A percentile compares a stretch with the other conserved stretches of the same genome.
Conservation (phyloP, 2,113 vertebrate genomes). For the Calonectris borealis region DNA sequence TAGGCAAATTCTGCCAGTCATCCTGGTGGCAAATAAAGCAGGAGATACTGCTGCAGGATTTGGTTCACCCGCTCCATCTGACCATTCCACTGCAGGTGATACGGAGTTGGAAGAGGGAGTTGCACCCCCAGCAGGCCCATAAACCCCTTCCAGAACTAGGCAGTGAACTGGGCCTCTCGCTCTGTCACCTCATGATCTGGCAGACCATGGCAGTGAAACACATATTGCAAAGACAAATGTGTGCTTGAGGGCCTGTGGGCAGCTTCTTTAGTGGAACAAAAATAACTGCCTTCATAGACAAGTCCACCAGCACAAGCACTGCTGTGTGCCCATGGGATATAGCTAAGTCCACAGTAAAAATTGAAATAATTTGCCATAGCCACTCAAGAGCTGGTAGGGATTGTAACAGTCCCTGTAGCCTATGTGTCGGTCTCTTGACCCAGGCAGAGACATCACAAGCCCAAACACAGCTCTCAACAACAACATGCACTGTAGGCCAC, state of each 20-base stretch:
- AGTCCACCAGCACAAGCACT: background rate
- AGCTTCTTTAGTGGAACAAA: background rate
- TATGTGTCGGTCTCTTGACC: background rate
- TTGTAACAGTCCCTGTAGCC: background rate
- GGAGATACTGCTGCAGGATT: background rate
- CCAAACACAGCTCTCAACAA: background rate
- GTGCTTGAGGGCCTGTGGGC: background rate
- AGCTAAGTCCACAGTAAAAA: background rate
- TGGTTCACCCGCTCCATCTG: background rate
- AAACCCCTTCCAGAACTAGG: background rate
- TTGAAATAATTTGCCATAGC: background rate
- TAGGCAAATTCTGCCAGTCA: background rate
- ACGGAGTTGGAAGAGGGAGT: background rate
- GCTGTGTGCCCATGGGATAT: background rate
- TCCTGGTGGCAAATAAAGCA: background rate
- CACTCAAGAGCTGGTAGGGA: background rate
- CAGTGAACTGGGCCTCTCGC: background rate
- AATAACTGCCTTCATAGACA: background rate
- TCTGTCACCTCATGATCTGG: too few relatives aligned
- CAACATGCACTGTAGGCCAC: background rate
- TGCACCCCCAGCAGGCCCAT: background rate
- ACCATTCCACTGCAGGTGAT: background rate
- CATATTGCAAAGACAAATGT: background rate
- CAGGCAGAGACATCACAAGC: background rate
- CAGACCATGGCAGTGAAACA: background rate